Evolutionary conservation across 1,140 invertebrate genomes (phyloP).

Genomic region (Apis dorsata): DNA sequence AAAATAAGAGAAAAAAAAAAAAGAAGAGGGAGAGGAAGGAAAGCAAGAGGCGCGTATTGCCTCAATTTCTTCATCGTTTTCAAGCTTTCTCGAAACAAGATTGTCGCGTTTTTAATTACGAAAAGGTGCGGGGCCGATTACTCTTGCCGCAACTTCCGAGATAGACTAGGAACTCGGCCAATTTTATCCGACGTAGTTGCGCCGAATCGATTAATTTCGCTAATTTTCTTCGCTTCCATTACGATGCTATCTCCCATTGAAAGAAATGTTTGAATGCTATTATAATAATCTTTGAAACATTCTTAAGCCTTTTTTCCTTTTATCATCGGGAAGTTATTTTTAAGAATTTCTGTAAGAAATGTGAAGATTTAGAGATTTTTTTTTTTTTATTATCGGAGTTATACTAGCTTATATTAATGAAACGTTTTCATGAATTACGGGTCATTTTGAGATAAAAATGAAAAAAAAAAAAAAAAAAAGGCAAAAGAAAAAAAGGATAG

Average conservation of each 20-base stretch:
- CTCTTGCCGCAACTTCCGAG: neutral
- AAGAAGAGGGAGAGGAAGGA: fast-evolving
- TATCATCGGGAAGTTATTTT: too few relatives aligned
- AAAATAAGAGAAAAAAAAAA: too few relatives aligned
- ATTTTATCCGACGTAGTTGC: slow-evolving; percentile 20
- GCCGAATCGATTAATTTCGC: too few relatives aligned
- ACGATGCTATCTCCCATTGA: too few relatives aligned
- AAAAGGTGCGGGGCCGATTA: neutral
- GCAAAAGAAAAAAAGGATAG: neutral
- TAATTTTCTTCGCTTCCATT: slow-evolving; percentile 1
- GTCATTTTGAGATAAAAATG: neutral
- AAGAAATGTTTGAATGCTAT: neutral
- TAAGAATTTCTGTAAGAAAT: too few relatives aligned
- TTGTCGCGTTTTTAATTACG: slow-evolving; percentile 1
- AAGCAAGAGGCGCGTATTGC: neutral
- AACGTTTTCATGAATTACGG: neutral
- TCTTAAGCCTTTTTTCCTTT: too few relatives aligned
- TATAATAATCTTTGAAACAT: too few relatives aligned
- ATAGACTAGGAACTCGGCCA: slow-evolving; percentile 9
- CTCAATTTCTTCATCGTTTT: neutral
- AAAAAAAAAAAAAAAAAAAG: neutral
- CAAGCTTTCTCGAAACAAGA: neutral
- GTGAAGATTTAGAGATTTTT: too few relatives aligned
- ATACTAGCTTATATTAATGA: too few relatives aligned
- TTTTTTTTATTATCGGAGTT: too few relatives aligned